These are phyloP conservation scores for Andrena camellia DNA, from an alignment of 2,888 invertebrate genomes.

Conservation along the genomic window DNA sequence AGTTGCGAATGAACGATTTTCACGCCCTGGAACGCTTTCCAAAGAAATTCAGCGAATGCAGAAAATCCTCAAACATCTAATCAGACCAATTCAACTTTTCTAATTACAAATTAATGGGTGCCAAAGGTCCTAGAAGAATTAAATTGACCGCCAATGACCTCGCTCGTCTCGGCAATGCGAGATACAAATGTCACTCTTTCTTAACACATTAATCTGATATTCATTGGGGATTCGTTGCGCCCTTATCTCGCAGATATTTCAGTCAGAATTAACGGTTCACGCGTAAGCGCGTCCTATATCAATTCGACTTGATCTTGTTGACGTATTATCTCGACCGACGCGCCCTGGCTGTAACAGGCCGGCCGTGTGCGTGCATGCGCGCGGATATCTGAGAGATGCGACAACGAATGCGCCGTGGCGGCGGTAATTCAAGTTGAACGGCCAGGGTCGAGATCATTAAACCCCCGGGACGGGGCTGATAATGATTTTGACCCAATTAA, in stretches of 20 bases:
- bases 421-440: constrained; percentile 69
- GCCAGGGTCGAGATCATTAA: constrained; percentile 70
- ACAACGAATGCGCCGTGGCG: constrained; percentile 58
- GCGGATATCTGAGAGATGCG: constrained; percentile 49
- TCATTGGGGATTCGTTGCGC: constrained; percentile 22
- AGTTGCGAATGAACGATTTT: not conserved
- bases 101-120: too few species aligned
- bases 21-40: not conserved
- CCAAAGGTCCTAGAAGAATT: not conserved
- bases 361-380: constrained; percentile 18
- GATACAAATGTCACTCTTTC: not conserved
- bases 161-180: not conserved
- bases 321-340: constrained; percentile 55
- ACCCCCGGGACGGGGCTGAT: constrained; percentile 59
- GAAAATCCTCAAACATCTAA: too few species aligned
- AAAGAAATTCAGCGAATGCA: too few species aligned
- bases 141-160: not conserved
- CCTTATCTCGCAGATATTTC: constrained; percentile 31
- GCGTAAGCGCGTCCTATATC: constrained; percentile 29
- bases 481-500: constrained; percentile 72
- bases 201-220: constrained; percentile 34
- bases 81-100: too few species aligned
- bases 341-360: constrained; percentile 24
- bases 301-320: constrained; percentile 51
- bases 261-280: constrained; percentile 34